phyloP scores from a whole-genome alignment of 2,113 vertebrate genomes.

The Casuarius casuarius region DNA sequence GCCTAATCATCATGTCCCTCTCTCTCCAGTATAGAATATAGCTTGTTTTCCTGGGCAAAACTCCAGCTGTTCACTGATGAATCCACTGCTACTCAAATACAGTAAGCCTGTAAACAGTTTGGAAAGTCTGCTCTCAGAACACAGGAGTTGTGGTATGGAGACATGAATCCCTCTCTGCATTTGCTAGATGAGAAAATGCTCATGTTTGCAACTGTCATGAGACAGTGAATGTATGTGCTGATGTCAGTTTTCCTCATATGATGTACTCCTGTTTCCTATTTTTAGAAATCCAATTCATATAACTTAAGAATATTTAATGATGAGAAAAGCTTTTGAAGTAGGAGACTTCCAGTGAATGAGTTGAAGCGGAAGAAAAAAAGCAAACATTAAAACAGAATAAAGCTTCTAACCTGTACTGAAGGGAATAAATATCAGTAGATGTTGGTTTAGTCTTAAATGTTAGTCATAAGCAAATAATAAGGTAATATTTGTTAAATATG shows the following conservation, averaged over 20 bases:
- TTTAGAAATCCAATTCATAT: constrained; percentile 3
- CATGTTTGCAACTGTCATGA: background rate
- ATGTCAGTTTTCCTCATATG: constrained; percentile 10
- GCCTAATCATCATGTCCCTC: constrained; percentile 62
- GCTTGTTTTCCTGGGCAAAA: constrained; percentile 69
- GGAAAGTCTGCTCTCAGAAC: background rate
- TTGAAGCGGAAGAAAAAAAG: background rate
- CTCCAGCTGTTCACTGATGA: constrained; percentile 64
- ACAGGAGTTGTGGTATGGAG: background rate
- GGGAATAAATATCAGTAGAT: background rate
- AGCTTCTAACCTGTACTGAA: background rate
- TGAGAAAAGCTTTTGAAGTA: background rate
- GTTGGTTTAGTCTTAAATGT: background rate
- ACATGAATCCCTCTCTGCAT: background rate
- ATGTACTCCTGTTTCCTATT: background rate
- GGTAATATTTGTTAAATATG: background rate
- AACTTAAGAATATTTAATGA: background rate
- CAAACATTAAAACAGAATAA: background rate
- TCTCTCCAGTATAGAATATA: constrained; percentile 11
- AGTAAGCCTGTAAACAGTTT: background rate
- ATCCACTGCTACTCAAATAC: constrained; percentile 49
- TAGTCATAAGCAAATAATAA: background rate
- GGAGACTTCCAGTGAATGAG: background rate
- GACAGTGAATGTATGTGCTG: background rate
- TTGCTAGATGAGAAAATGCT: background rate